A percentile compares a stretch with the other conserved stretches of the same genome.
phyloP scores from a whole-genome alignment of 2,888 invertebrate species.

The Alcis repandata region DNA sequence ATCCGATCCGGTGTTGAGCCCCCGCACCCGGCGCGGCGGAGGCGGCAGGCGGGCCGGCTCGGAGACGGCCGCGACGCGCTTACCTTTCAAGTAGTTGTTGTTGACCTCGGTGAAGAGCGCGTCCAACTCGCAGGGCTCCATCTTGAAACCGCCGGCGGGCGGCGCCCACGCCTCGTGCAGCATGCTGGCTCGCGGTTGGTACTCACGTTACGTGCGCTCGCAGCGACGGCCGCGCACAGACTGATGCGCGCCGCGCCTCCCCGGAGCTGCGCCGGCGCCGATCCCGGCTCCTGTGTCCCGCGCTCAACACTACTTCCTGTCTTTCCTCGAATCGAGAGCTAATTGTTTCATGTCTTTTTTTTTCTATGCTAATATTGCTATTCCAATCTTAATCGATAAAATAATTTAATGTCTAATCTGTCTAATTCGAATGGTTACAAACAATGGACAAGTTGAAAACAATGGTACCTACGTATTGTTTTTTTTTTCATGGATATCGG shows the following conservation, averaged over 20 bases:
- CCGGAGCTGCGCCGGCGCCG: conserved; percentile 34
- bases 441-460: no score
- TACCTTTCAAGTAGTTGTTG: conserved; percentile 76
- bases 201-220: conserved; percentile 43
- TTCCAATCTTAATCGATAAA: neutral
- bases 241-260: conserved; percentile 42
- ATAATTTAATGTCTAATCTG: no score
- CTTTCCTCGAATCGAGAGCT: conserved; percentile 12
- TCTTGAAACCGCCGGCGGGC: conserved; percentile 55
- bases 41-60: neutral
- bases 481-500: no score
- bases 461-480: no score
- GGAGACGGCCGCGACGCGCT: no score
- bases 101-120: conserved; percentile 77
- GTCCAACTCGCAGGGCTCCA: conserved; percentile 72
- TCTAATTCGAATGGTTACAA: no score
- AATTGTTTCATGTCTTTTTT: neutral
- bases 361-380: neutral
- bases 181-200: conserved; percentile 57
- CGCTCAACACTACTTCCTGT: conserved; percentile 12
- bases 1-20: neutral
- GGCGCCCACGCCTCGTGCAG: conserved; percentile 73
- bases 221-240: conserved; percentile 49
- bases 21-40: no score
- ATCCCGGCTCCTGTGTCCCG: conserved; percentile 22